phyloP scores from a whole-genome alignment of 1,140 invertebrate genomes.

The Daktulosphaira vitifoliae region DNA sequence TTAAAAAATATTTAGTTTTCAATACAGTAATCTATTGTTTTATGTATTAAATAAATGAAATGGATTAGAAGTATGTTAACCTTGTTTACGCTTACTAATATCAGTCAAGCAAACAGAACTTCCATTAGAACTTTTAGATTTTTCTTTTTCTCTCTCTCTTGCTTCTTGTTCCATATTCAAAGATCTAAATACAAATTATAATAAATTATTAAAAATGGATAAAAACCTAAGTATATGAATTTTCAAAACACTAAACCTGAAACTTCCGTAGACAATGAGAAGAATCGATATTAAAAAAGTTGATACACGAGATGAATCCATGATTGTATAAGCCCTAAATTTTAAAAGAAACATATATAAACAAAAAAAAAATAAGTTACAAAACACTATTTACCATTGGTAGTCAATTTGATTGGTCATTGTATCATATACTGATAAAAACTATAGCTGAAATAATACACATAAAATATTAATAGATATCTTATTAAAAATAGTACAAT shows the following conservation, averaged over 20 bases:
- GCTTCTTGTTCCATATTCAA: slow-evolving; percentile 91
- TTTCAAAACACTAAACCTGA: slow-evolving; percentile 49
- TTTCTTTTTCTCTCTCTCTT: slow-evolving; percentile 70
- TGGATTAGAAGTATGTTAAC: slow-evolving; percentile 22
- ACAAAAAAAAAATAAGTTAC: neutral
- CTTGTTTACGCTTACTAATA: slow-evolving; percentile 34
- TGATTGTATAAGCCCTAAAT: slow-evolving; percentile 80
- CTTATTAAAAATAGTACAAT: no score
- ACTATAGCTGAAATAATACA: no score
- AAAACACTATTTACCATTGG: slow-evolving; percentile 32
- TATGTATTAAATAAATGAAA: slow-evolving; percentile 21
- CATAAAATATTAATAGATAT: no score
- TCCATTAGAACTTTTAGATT: slow-evolving; percentile 51
- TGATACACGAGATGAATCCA: slow-evolving; percentile 92
- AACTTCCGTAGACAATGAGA: slow-evolving; percentile 93
- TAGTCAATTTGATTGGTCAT: slow-evolving; percentile 36
- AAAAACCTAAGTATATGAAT: no score
- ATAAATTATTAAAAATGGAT: no score
- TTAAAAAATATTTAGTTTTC: no score
- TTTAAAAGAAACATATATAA: neutral
- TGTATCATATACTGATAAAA: neutral
- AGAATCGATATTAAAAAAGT: slow-evolving; percentile 96
- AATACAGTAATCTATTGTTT: no score
- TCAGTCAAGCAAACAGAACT: slow-evolving; percentile 25
- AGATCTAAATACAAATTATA: slow-evolving; percentile 54